Conservation (phyloP, 1,140 invertebrate species). For the Brachionus plicatilis region DNA sequence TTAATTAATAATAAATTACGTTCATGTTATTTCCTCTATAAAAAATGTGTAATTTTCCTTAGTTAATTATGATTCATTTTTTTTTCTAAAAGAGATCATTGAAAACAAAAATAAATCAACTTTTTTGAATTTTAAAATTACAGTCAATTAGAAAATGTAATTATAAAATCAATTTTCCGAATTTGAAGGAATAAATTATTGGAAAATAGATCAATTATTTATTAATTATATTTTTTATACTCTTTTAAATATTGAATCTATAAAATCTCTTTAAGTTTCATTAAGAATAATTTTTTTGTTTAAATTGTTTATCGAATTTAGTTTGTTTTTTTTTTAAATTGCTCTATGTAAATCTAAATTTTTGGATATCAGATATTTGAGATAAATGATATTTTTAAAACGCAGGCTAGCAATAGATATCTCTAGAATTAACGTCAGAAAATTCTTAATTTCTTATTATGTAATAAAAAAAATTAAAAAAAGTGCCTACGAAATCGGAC, state of each 20-base stretch:
- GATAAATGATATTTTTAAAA: too few relatives aligned
- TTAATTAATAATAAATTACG: neutral
- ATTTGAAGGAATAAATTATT: neutral
- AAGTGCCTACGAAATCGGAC: neutral
- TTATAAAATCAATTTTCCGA: neutral
- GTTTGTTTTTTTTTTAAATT: neutral
- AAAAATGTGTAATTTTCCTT: neutral
- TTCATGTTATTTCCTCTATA: neutral
- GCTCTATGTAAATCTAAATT: neutral
- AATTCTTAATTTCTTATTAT: too few relatives aligned
- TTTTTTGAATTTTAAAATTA: neutral
- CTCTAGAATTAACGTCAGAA: too few relatives aligned
- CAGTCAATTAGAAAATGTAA: neutral
- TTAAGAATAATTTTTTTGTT: neutral
- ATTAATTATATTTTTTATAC: neutral
- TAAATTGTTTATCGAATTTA: neutral
- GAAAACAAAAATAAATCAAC: neutral
- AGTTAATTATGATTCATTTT: neutral
- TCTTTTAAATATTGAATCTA: neutral
- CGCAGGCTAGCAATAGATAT: too few relatives aligned
- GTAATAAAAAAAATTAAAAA: too few relatives aligned
- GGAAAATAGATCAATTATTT: neutral
- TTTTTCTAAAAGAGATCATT: neutral
- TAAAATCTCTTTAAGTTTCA: neutral
- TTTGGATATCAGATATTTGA: neutral